Conservation (phyloP, 2,797 vertebrate genomes). For the Siniperca obscura region DNA sequence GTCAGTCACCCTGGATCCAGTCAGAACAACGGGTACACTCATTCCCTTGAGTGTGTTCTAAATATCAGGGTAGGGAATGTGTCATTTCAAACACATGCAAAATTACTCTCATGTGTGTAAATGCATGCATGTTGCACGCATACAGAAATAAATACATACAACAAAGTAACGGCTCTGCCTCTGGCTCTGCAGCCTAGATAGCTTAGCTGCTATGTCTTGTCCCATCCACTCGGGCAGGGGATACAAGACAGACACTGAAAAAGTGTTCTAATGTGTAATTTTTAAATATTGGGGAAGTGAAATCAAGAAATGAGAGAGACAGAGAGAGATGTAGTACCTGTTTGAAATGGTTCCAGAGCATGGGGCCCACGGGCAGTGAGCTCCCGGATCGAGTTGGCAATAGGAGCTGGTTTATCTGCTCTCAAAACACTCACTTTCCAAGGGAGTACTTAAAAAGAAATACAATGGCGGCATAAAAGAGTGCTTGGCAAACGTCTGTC, state of each 20-base stretch:
- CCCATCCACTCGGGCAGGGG: not conserved
- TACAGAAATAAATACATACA: conserved; percentile 33
- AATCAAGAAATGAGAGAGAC: conserved; percentile 42
- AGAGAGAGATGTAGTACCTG: conserved; percentile 48
- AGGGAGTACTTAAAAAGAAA: conserved; percentile 64
- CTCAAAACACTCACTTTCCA: conserved; percentile 59
- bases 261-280: conserved; percentile 23
- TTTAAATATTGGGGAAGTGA: conserved; percentile 25
- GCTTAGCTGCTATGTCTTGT: conserved; percentile 15
- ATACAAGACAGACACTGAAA: conserved; percentile 22
- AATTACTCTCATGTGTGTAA: conserved; percentile 36
- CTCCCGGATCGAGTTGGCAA: conserved; percentile 66
- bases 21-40: conserved; percentile 21
- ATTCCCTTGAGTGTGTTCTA: conserved; percentile 41
- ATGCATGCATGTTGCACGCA: conserved; percentile 46
- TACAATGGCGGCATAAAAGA: conserved; percentile 72
- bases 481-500: conserved; percentile 70
- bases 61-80: conserved; percentile 32
- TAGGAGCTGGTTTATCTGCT: conserved; percentile 56
- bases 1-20: conserved; percentile 44
- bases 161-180: conserved; percentile 34
- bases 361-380: conserved; percentile 51
- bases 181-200: conserved; percentile 40
- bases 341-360: conserved; percentile 58
- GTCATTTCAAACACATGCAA: conserved; percentile 42